A percentile compares a stretch with the other conserved stretches of the same genome.
Conservation (phyloP, 2,888 invertebrate species). For the Drosophila mulleri region DNA sequence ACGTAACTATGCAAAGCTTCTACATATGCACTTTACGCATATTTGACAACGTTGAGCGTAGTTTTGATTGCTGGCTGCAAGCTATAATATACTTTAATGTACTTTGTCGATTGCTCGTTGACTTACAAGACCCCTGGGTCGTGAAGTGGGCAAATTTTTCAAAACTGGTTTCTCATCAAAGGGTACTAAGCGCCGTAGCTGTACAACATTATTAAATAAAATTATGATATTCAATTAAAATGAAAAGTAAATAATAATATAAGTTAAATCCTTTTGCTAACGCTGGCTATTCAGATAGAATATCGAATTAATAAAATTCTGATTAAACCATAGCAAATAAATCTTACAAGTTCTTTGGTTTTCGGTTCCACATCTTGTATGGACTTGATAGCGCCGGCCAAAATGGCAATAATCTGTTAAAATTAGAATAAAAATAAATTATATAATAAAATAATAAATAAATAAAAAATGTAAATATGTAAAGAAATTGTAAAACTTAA, state of each 20-base stretch:
- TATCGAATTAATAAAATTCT: conserved; percentile 34
- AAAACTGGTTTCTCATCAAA: conserved; percentile 71
- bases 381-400: conserved; percentile 89
- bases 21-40: conserved; percentile 45
- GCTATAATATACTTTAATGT: conserved; percentile 28
- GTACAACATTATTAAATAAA: conserved; percentile 41
- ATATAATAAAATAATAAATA: conserved; percentile 9
- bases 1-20: conserved; percentile 42
- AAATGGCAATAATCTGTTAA: conserved; percentile 84
- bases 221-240: conserved; percentile 33
- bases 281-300: conserved; percentile 58
- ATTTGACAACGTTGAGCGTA: conserved; percentile 52
- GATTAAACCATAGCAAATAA: conserved; percentile 32
- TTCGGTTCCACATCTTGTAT: conserved; percentile 88
- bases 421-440: background rate
- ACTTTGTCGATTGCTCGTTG: conserved; percentile 22
- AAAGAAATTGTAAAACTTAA: conserved; percentile 70
- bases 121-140: conserved; percentile 71
- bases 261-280: conserved; percentile 36
- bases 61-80: conserved; percentile 54
- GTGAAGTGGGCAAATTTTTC: conserved; percentile 25
- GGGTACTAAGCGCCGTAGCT: conserved; percentile 82
- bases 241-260: conserved; percentile 18
- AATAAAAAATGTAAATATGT: conserved; percentile 68
- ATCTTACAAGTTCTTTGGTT: conserved; percentile 90